Base-by-base conservation (phyloP, 2,888 invertebrate genomes). In the Laothoe populi region DNA sequence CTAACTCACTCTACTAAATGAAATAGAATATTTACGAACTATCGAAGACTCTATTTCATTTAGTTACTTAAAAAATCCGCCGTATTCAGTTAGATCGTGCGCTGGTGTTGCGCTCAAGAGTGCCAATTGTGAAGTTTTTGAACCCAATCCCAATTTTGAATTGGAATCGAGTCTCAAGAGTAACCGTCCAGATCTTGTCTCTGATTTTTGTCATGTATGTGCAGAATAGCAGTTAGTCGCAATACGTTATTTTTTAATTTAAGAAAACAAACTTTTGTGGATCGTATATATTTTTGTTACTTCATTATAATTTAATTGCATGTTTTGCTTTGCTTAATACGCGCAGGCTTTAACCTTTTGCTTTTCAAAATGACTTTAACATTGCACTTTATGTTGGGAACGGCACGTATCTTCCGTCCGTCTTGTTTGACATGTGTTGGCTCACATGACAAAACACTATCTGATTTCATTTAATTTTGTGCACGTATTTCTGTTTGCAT, bases 381-480 rank as follows among this genome's bases (percentile, higher is more conserved):
- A 60, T 70, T 69, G 71, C 70, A 57, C 35, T 66, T 57, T 63
- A 44, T 61, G 64, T 69, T 66, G 62, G 60, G 64, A 46, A 63
- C 58, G 40, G 64, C 70, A 71, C 68, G 60, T 60, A 48, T 60
- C 67, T 68, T 66, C 57, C 63, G 68, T 66, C 62, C 69, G 59
- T 59, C 63, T 69, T 62, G 67, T 64, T 64, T 64, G n/a, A 57
- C 44, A 53, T 49, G 31, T 70, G 63, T 63, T 70, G 64, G 49
- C 62, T 70, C 68, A 67, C 60, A 23, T 61, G 45, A 46, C 45
- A 62, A 53, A 45, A 31, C 63, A 64, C 60, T 74, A 72, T 81
- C 89, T 88, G 90, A 90, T 91, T 90, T 90, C 90, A 90, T 87
- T 83, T 88, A 87, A 89, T 90, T 90, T 89, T 90, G 90, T 87